These are phyloP conservation scores for Mus pahari DNA, from an alignment of 2,113 vertebrate genomes.

Conservation along the genomic window DNA sequence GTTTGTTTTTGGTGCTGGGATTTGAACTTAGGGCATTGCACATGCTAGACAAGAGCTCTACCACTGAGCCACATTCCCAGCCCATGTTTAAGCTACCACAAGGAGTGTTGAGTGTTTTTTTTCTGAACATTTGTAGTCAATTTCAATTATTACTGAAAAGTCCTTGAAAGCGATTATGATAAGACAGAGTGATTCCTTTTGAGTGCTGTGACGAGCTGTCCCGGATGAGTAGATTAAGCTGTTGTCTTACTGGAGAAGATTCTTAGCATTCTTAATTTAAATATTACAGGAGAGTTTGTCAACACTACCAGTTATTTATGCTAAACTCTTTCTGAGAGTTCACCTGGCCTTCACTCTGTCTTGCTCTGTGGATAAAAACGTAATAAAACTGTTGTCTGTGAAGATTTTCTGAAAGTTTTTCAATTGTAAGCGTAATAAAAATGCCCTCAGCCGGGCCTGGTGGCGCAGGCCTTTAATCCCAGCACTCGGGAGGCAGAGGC, in stretches of 20 bases:
- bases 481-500: too few relatives aligned
- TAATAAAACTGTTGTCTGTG: slow-evolving; percentile 45
- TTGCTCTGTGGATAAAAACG: background rate
- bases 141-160: background rate
- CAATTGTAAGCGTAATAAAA: background rate
- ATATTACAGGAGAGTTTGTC: background rate
- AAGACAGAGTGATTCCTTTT: background rate
- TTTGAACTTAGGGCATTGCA: background rate
- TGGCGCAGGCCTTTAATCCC: too few relatives aligned
- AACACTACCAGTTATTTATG: slow-evolving; percentile 1
- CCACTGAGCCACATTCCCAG: background rate
- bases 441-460: background rate
- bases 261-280: slow-evolving; percentile 43
- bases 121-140: background rate
- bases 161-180: background rate
- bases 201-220: background rate
- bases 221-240: background rate
- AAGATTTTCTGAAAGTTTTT: background rate
- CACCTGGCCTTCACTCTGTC: background rate
- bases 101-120: slow-evolving; percentile 4
- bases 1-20: background rate
- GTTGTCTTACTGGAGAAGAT: background rate
- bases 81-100: background rate
- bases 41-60: background rate
- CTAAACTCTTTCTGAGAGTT: slow-evolving; percentile 14